Conservation (phyloP, 2,888 invertebrate genomes). For the Lochmaea capreae region DNA sequence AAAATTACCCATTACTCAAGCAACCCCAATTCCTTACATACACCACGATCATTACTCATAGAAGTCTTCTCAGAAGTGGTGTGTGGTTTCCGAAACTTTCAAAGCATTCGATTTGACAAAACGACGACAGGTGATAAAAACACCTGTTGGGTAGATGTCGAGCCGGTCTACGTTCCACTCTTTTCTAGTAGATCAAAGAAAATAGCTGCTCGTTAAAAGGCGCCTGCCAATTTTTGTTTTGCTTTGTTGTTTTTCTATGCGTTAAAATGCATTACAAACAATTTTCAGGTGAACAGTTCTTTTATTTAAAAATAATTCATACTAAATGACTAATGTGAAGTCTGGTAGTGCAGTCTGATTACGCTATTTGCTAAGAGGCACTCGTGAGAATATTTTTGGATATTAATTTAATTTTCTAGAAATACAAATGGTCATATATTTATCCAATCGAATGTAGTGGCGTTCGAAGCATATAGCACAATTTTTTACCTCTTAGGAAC, state of each 20-base stretch:
- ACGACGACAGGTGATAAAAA: slow-evolving; percentile 1
- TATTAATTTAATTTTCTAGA: too few species aligned
- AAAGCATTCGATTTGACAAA: neutral
- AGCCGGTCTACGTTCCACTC: neutral
- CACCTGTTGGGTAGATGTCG: slow-evolving; percentile 6
- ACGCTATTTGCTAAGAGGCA: too few species aligned
- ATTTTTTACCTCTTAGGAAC: too few species aligned
- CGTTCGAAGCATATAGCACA: too few species aligned
- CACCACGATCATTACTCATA: slow-evolving; percentile 37
- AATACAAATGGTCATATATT: too few species aligned
- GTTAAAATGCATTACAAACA: neutral
- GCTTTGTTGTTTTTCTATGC: slow-evolving; percentile 5
- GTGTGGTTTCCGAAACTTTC: slow-evolving; percentile 33
- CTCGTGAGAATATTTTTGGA: too few species aligned
- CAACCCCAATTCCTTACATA: slow-evolving; percentile 22
- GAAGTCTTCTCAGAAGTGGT: slow-evolving; percentile 37
- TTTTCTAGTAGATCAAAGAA: slow-evolving; percentile 23
- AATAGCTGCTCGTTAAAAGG: slow-evolving; percentile 24
- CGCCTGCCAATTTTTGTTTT: slow-evolving; percentile 26
- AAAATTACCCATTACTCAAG: neutral
- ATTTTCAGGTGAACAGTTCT: too few species aligned
- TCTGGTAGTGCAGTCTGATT: too few species aligned
- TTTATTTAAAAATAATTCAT: too few species aligned
- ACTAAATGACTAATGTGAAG: too few species aligned
- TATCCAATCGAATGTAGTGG: too few species aligned